phyloP scores from a whole-genome alignment of 2,888 invertebrate species.

The Orchestes rusci region DNA sequence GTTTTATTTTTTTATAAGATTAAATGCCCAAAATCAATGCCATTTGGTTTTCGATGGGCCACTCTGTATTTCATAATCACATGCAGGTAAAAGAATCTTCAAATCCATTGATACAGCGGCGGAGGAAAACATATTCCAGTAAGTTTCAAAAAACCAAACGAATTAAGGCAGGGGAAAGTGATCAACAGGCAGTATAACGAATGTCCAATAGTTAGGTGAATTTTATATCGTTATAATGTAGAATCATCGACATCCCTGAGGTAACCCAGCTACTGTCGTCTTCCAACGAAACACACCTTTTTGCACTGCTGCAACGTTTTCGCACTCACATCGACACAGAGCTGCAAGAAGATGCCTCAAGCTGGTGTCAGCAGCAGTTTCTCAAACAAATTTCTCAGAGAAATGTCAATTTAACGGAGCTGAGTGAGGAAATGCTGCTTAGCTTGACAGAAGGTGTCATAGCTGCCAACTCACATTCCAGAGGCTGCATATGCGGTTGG shows the following conservation, averaged over 20 bases:
- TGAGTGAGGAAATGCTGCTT: conserved; percentile 20
- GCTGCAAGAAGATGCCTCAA: conserved; percentile 27
- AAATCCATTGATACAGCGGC: no score
- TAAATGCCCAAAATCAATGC: no score
- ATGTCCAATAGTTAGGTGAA: no score
- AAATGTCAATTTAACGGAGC: conserved; percentile 12
- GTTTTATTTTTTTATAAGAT: no score
- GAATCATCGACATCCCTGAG: conserved; percentile 36
- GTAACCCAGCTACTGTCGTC: conserved; percentile 31
- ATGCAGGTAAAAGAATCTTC: no score
- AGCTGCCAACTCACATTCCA: conserved; percentile 44
- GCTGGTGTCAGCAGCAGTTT: conserved; percentile 40
- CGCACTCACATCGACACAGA: conserved; percentile 30
- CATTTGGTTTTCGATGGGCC: no score
- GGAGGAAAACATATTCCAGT: no score
- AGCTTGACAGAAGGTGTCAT: conserved; percentile 52
- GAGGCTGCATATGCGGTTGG: conserved; percentile 53
- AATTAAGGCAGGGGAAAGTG: no score
- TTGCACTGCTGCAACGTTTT: conserved; percentile 33
- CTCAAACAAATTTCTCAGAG: conserved; percentile 34
- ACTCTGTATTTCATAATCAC: no score
- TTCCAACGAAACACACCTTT: conserved; percentile 29
- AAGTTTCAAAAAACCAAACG: no score
- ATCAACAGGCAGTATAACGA: no score
- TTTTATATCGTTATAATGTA: no score